phyloP scores from a whole-genome alignment of 1,140 invertebrate species.

The Diorhabda elongata region DNA sequence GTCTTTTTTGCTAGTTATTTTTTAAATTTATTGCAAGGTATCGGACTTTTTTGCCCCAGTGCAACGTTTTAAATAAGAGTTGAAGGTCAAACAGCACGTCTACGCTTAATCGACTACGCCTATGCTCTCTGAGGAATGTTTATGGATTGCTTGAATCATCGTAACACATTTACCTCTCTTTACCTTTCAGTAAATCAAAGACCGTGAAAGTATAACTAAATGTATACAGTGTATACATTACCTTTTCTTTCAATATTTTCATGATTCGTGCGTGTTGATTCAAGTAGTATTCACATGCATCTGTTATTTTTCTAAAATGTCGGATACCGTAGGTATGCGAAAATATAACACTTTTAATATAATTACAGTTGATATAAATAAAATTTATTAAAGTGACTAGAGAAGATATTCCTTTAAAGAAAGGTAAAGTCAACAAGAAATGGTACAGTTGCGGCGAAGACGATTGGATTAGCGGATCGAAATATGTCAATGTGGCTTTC shows the following conservation, averaged over 20 bases:
- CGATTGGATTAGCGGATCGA: constrained; percentile 46
- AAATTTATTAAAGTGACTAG: constrained; percentile 34
- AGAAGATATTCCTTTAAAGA: constrained; percentile 54
- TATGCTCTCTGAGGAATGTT: background rate
- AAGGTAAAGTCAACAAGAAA: constrained; percentile 34
- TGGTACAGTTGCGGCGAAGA: constrained; percentile 36
- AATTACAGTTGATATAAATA: background rate
- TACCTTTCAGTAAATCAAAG: background rate
- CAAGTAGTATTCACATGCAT: background rate
- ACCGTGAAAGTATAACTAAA: background rate
- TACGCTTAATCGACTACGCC: background rate
- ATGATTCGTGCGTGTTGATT: background rate
- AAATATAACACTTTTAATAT: background rate
- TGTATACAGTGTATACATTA: background rate
- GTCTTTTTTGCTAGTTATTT: too few species aligned
- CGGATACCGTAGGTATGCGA: background rate
- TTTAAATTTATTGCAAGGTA: too few species aligned
- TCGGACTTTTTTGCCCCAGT: too few species aligned
- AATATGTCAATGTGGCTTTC: constrained; percentile 51
- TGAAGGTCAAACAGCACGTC: too few species aligned
- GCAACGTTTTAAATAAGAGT: too few species aligned
- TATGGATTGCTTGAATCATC: background rate
- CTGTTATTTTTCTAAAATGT: background rate
- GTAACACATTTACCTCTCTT: background rate
- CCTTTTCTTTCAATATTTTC: background rate